These are phyloP conservation scores for Gorsachius magnificus DNA, from an alignment of 2,797 vertebrate genomes.

Conservation along the genomic window DNA sequence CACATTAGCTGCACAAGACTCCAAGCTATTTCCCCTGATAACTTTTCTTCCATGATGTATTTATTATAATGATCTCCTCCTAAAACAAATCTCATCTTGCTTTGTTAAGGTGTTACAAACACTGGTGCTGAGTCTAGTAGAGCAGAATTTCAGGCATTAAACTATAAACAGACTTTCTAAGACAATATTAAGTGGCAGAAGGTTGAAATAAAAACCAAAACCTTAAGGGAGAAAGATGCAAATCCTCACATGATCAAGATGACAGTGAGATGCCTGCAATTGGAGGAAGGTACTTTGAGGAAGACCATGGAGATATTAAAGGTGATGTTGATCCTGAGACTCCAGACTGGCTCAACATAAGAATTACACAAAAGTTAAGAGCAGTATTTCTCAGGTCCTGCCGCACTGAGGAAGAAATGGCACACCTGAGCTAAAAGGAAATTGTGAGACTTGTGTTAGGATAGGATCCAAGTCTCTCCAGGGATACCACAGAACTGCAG, in stretches of 20 bases:
- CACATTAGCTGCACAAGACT: neutral
- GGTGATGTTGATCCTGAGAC: neutral
- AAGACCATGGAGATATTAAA: neutral
- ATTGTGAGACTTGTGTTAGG: neutral
- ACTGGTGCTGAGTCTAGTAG: neutral
- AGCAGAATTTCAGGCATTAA: neutral
- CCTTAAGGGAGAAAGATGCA: neutral
- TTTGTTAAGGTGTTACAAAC: neutral
- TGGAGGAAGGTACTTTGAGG: neutral
- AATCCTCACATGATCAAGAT: neutral
- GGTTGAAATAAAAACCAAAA: neutral
- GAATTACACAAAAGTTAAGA: neutral
- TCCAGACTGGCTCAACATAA: neutral
- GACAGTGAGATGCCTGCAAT: neutral
- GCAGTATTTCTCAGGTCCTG: neutral
- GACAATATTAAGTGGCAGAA: neutral
- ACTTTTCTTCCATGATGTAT: neutral
- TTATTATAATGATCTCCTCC: neutral
- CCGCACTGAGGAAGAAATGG: neutral
- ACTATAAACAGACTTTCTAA: neutral
- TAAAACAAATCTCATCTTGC: neutral
- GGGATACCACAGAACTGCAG: neutral
- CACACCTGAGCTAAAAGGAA: neutral
- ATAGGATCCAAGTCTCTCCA: neutral
- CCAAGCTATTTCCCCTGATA: neutral